A percentile compares a stretch with the other conserved stretches of the same genome.
Conservation (phyloP, 2,797 vertebrate genomes). For the Catostomus latipinnis region DNA sequence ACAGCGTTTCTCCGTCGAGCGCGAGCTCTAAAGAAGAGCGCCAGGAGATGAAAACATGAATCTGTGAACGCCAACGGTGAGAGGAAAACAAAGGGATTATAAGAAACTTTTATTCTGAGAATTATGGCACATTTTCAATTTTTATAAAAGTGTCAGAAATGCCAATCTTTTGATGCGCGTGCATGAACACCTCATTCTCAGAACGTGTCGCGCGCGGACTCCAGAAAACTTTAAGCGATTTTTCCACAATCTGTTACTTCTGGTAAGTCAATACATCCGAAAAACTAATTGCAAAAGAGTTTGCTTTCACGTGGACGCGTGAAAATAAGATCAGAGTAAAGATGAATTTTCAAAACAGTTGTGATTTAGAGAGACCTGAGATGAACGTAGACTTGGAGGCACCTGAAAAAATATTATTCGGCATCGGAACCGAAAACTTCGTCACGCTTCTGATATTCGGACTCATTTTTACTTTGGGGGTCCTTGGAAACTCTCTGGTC, state of each 20-base stretch:
- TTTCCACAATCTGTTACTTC: background rate
- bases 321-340: background rate
- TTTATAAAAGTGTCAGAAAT: background rate
- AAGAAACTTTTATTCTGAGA: background rate
- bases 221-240: slow-evolving; percentile 25
- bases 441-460: slow-evolving; percentile 89
- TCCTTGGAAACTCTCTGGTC: slow-evolving; percentile 94
- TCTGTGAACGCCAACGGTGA: background rate
- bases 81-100: background rate
- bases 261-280: background rate
- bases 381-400: slow-evolving; percentile 60
- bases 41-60: slow-evolving; percentile 1
- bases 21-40: slow-evolving; percentile 22
- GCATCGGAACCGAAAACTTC: slow-evolving; percentile 90
- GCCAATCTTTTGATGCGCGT: background rate
- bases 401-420: slow-evolving; percentile 77
- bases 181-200: background rate
- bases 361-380: slow-evolving; percentile 17
- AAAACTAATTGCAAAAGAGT: background rate
- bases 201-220: background rate
- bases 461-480: slow-evolving; percentile 91
- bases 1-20: slow-evolving; percentile 11
- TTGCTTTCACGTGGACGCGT: background rate
- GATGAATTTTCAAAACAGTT: slow-evolving; percentile 45
- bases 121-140: background rate